Base-by-base conservation (phyloP, 92 coral and sea anemone species). In the Diadumene lineata region DNA sequence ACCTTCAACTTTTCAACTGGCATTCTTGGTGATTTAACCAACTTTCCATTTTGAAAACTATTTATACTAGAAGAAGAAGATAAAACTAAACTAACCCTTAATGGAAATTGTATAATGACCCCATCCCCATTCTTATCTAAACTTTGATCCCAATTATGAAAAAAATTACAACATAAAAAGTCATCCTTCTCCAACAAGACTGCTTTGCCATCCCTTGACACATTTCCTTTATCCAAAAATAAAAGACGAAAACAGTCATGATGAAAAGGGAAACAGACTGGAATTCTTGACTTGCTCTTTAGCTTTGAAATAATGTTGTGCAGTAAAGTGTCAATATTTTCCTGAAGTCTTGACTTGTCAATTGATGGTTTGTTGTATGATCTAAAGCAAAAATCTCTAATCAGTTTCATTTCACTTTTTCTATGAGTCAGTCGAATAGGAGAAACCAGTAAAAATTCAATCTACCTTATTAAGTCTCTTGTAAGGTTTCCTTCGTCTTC, bases 91-190 rank as follows among this genome's bases (percentile, higher is more conserved):
- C 27, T 31, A 53, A 78, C 51, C 75, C 66, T 72, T 17, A 83
- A 13, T 15, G 88, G 91, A 73, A 62, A 83, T 57, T 66, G 64
- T 18, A 85, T 76, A 22, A 65, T 34, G 15, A 51, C 80, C 23
- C 83, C 92, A 83, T 87, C 88, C 48, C 85, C 85, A 51, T 83
- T 83, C 75, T 69, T 84, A 60, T 88, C 89, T 24, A 88, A 50
- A 34, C 79, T 74, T 38, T 74, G 76, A 43, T 75, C 77, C 92
- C 92, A 88, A 31, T 31, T 56, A 21, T 74, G 17, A 50, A 68
- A 79, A 43, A 78, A 87, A 58, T 26, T 23, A 66, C 88, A 84
- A 29, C 17, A 72, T 50, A 23, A 56, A 46, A 88, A 88, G 73
- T 88, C 89, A 32, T 58, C 60, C 74, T 62, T 80, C 51, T 65